Percentiles rank a stretch among this genome's conserved stretches.
phyloP scores from a whole-genome alignment of 2,888 invertebrate species.

The Drosophila tanythrix region DNA sequence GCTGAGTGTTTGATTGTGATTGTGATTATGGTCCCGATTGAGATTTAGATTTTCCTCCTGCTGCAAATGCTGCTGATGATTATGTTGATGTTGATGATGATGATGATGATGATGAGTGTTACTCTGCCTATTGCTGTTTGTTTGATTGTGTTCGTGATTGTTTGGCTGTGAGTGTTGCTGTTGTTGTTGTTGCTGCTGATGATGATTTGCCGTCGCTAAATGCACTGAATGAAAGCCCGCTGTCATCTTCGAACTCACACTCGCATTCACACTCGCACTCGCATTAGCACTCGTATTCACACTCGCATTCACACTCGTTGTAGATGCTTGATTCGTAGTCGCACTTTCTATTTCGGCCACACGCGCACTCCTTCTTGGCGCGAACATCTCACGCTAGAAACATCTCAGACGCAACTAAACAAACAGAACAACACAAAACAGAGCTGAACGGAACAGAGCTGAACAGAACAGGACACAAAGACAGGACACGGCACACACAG shows the following conservation, averaged over 20 bases:
- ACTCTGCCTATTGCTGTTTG: constrained; percentile 3
- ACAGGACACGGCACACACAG: not conserved
- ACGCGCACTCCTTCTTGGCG: constrained; percentile 74
- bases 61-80: constrained; percentile 29
- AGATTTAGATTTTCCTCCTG: constrained; percentile 34
- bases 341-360: constrained; percentile 69
- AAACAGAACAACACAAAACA: constrained; percentile 30
- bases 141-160: not conserved
- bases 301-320: constrained; percentile 34
- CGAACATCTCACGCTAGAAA: constrained; percentile 82
- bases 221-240: constrained; percentile 78
- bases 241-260: constrained; percentile 72
- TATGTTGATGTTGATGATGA: constrained; percentile 8
- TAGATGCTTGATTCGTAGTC: constrained; percentile 10
- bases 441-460: not conserved
- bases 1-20: constrained; percentile 51
- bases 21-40: constrained; percentile 59
- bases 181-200: constrained; percentile 14
- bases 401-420: constrained; percentile 82
- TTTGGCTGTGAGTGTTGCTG: constrained; percentile 18
- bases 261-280: constrained; percentile 29
- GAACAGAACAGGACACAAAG: not conserved
- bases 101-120: constrained; percentile 31
- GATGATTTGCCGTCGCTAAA: constrained; percentile 79
- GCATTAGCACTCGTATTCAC: not conserved